A percentile compares a stretch with the other conserved stretches of the same genome.
phyloP scores from a whole-genome alignment of 2,888 invertebrate genomes.

The Hipparchia semele region DNA sequence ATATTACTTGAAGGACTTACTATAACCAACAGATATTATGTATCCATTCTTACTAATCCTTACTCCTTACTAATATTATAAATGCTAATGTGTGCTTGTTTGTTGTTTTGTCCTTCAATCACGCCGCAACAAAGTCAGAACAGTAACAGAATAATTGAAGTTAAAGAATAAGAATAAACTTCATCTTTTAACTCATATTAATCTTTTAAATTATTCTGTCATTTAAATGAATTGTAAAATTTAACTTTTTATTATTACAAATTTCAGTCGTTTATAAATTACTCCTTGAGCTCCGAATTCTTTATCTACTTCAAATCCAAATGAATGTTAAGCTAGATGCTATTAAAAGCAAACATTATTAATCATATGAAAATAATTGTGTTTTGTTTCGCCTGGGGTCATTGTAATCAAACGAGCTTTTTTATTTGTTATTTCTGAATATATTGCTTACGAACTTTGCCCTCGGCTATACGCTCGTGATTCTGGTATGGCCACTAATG shows the following conservation, averaged over 20 bases:
- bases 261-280: background rate
- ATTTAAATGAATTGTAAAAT: too few species aligned
- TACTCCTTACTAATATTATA: too few species aligned
- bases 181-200: too few species aligned
- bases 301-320: slow-evolving; percentile 32
- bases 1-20: too few species aligned
- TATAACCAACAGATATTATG: too few species aligned
- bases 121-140: too few species aligned
- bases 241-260: background rate
- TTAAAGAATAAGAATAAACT: too few species aligned
- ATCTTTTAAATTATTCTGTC: too few species aligned
- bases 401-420: slow-evolving; percentile 69
- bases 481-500: slow-evolving; percentile 30
- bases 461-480: slow-evolving; percentile 32
- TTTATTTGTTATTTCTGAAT: slow-evolving; percentile 52
- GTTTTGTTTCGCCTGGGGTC: slow-evolving; percentile 75
- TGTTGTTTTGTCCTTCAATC: too few species aligned
- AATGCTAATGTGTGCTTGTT: too few species aligned
- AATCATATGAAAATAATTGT: slow-evolving; percentile 65
- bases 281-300: slow-evolving; percentile 1
- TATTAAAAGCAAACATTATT: slow-evolving; percentile 50
- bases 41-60: too few species aligned
- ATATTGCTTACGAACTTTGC: slow-evolving; percentile 39
- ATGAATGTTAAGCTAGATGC: slow-evolving; percentile 39
- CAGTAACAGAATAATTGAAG: too few species aligned